These are phyloP conservation scores for Podarcis siculus DNA, from an alignment of 2,797 vertebrate genomes.

Conservation along the genomic window DNA sequence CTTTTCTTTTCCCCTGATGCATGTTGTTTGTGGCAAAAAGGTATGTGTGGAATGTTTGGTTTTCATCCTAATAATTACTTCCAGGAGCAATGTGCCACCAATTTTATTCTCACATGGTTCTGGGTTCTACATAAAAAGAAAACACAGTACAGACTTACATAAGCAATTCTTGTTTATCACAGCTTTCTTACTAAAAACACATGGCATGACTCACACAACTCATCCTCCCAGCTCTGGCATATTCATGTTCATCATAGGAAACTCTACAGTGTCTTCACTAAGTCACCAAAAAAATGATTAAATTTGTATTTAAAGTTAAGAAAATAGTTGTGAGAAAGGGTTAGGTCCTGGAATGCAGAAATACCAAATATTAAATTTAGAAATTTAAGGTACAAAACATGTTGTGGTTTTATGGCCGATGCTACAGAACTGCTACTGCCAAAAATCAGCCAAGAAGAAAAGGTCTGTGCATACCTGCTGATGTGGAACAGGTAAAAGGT, in stretches of 20 bases:
- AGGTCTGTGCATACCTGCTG: background rate
- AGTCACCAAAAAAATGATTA: background rate
- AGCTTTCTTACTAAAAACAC: constrained; percentile 5
- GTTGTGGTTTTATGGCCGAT: too few species aligned
- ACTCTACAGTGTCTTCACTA: background rate
- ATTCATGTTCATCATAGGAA: background rate
- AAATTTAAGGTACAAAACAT: background rate
- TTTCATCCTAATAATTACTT: constrained; percentile 14
- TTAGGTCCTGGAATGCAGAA: background rate
- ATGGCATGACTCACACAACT: background rate
- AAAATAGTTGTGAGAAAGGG: background rate
- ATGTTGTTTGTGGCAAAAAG: constrained; percentile 5
- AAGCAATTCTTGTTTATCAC: constrained; percentile 7
- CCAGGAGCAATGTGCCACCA: constrained; percentile 7
- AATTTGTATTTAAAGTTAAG: background rate
- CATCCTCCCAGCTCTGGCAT: background rate
- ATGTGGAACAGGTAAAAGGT: too few species aligned
- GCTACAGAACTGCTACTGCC: too few species aligned
- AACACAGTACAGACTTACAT: background rate
- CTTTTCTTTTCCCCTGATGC: background rate
- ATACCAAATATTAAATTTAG: background rate
- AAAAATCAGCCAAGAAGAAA: background rate
- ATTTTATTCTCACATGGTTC: constrained; percentile 27
- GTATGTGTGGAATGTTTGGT: constrained; percentile 27
- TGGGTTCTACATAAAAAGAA: constrained; percentile 23